Conservation (phyloP, 2,113 vertebrate species). For the Sterna hirundo region DNA sequence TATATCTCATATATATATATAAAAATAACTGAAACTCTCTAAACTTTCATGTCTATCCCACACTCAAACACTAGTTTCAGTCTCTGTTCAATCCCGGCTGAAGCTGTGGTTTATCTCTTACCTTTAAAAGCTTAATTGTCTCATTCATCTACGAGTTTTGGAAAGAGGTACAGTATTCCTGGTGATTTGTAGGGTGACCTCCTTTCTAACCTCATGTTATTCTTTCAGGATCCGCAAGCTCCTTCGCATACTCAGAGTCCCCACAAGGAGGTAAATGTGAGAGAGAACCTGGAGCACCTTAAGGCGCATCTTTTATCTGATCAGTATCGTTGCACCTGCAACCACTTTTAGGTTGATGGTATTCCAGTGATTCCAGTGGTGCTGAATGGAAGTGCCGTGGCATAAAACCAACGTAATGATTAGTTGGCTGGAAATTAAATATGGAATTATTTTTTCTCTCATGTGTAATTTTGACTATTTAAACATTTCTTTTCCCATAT, state of each 20-base stretch:
- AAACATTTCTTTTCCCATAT: not conserved
- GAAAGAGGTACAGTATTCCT: not conserved
- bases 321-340: too few species aligned
- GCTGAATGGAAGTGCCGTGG: not conserved
- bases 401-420: not conserved
- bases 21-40: not conserved
- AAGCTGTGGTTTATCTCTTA: not conserved
- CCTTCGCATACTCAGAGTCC: not conserved
- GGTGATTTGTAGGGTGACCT: not conserved
- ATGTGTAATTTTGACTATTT: not conserved
- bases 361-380: not conserved
- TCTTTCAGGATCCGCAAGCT: not conserved
- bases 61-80: not conserved
- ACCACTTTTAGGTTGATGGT: not conserved
- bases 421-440: not conserved
- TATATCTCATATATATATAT: not conserved
- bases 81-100: not conserved
- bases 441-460: not conserved
- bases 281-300: not conserved
- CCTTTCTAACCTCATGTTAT: not conserved
- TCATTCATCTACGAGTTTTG: not conserved
- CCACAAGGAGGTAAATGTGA: not conserved
- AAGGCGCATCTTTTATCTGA: not conserved
- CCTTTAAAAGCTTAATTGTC: not conserved
- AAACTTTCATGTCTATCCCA: not conserved